These are phyloP conservation scores for Philereme transversata DNA, from an alignment of 2,888 invertebrate species.

Conservation along the genomic window DNA sequence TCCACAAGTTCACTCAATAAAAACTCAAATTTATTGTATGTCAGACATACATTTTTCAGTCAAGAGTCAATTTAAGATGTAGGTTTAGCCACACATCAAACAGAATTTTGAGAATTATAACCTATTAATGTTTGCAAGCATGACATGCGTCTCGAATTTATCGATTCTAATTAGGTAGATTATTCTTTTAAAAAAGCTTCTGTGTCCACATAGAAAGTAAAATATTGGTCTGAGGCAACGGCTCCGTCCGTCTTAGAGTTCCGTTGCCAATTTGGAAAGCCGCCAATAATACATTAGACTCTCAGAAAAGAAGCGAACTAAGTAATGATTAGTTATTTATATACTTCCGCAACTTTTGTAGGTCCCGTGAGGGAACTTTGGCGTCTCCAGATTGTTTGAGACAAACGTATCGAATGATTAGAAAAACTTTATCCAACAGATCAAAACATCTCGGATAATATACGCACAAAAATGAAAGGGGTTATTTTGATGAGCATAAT, in stretches of 20 bases:
- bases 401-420: constrained; percentile 7
- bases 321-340: constrained; percentile 37
- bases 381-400: constrained; percentile 27
- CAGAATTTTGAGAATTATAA: constrained; percentile 37
- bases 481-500: too few relatives aligned
- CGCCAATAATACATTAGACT: constrained; percentile 57
- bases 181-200: constrained; percentile 35
- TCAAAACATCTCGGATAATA: background rate
- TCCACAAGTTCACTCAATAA: constrained; percentile 37
- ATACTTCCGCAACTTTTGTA: constrained; percentile 39
- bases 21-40: constrained; percentile 38
- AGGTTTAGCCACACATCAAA: constrained; percentile 37
- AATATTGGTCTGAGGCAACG: constrained; percentile 34
- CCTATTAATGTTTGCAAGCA: constrained; percentile 37
- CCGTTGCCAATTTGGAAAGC: constrained; percentile 63
- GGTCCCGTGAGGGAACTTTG: constrained; percentile 15
- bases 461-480: too few relatives aligned
- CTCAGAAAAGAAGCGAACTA: constrained; percentile 43
- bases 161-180: constrained; percentile 44
- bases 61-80: constrained; percentile 39
- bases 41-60: constrained; percentile 31
- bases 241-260: constrained; percentile 31
- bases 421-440: constrained; percentile 14
- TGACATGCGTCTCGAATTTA: constrained; percentile 40
- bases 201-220: constrained; percentile 34